phyloP scores from a whole-genome alignment of 2,113 vertebrate species.

The Chloropsis hardwickii region DNA sequence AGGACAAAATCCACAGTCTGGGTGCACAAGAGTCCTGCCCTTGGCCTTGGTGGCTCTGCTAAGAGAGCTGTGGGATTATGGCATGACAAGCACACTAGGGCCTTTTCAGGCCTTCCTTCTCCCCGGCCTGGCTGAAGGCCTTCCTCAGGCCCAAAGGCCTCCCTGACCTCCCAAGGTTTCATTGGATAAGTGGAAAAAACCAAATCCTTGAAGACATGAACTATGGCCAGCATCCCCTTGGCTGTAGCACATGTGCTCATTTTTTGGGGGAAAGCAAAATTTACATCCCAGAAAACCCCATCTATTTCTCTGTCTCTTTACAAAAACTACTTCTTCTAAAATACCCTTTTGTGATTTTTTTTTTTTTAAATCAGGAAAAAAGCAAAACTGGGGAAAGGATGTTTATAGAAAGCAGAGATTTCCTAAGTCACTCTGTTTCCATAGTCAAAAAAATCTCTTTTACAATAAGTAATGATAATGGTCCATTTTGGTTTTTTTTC shows the following conservation, averaged over 20 bases:
- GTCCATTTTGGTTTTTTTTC: not conserved
- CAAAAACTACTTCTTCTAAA: not conserved
- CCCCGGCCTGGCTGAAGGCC: not conserved
- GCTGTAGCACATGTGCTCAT: not conserved
- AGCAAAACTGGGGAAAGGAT: not conserved
- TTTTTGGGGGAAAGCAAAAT: not conserved
- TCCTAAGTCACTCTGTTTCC: not conserved
- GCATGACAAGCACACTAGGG: fast-evolving
- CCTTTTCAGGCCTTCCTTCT: not conserved
- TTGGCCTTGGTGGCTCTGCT: not conserved
- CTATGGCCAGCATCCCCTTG: not conserved
- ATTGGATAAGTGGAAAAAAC: not conserved
- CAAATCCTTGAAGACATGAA: not conserved
- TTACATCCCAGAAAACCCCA: not conserved
- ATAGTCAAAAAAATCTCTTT: not conserved
- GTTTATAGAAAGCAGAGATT: not conserved
- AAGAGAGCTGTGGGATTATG: not conserved
- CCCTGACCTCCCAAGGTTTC: not conserved
- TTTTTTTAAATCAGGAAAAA: not conserved
- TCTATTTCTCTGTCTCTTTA: not conserved
- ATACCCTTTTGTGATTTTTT: not conserved
- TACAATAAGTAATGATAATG: not conserved
- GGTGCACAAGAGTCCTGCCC: not conserved
- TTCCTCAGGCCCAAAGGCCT: not conserved
- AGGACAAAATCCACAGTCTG: not conserved